Evolutionary conservation across 2,888 invertebrate genomes (phyloP), one percentile per base, ranked within the genome.

Genomic region (Chorisops tibialis): DNA sequence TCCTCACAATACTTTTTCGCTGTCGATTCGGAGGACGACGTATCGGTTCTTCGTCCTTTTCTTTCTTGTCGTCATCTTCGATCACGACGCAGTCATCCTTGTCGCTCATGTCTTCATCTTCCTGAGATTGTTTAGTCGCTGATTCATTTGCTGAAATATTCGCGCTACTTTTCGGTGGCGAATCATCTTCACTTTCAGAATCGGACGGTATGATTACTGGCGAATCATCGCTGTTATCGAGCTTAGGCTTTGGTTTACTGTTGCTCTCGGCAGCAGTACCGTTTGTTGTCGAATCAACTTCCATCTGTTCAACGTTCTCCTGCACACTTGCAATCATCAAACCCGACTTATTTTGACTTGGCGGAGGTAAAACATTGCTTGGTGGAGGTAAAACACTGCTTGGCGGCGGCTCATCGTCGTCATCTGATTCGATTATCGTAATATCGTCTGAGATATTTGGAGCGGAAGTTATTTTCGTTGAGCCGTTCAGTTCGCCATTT

Each of bases 31-130:
- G 59, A 70, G 65, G 48, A 61, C 67, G 48, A 49, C 62, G 49
- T 3, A 16, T 9, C 12, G 16, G 21, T 62, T 65, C 37, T 58
- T 68, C 76, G 73, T 74, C 77, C 75, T 60, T 61, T 76, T 81
- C 81, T 78, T 71, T 64, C 45, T 65, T 63, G 5, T 75, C 62
- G 79, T 85, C 75, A 66, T 81, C 82, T 69, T 84, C 84, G 74
- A 82, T 81, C 45, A 79, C 79, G 67, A 79, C 79, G 68, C 79
- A 77, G 68, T 78, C 79, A 69, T 85, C 83, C 66, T 80, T 79
- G 66, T 80, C 81, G 73, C 78, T 79, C 14, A 72, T 66, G 63
- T 79, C 75, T 68, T 81, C 81, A 62, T 77, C 76, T 54, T 74
- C 70, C 7, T 30, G 12, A 16, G 67, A 63, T 47, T 65, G 65